Base-by-base conservation (phyloP, 2,888 invertebrate species). In the Agrochola macilenta region DNA sequence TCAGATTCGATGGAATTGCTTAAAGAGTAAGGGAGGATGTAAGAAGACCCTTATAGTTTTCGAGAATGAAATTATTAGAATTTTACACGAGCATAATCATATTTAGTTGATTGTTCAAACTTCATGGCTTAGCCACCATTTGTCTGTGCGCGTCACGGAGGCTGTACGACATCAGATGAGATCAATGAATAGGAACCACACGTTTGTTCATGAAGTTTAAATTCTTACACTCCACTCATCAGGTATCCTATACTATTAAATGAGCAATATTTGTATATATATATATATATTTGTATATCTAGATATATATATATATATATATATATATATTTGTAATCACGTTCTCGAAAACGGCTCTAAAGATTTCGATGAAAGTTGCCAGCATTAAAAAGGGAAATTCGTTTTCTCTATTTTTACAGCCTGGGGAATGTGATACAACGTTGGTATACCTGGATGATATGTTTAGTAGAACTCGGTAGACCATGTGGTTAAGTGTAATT, bases 1-100 rank as follows among this genome's bases (percentile, higher is more conserved):
- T 9, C 89, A 84, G 81, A 66, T 73, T 0, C 74, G 92, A 20
- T 93, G 92, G 92, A 87, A 30, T 69, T 93, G 93, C 76, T 69
- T 79, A 12, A 88, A 76, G n/a, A 23, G 26, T 57, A 46, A 26
- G 54, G 26, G 68, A 14, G 88, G 89, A 5, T 93, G 92, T 74
- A 87, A 81, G 9, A 89, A 87, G 9, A 88, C 88, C 20, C 72
- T 93, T 9, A 61, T 90, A 17, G 83, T 89, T 68, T 14, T 87
- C 11, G 86, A 91, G 0, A 71, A 89, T 72, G 70, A 71, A 9
- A 84, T 78, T 4, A 14, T 58, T 35, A 64, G 39, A 43, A 71
- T 52, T 0, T 71, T 82, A 71, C 49, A 82, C n/a, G 49, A 78
- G 11, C 82, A 81, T 52, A 77, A 73, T n/a, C 82, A 81, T 65